phyloP scores from a whole-genome alignment of 2,113 vertebrate genomes.

The Nettapus auritus region DNA sequence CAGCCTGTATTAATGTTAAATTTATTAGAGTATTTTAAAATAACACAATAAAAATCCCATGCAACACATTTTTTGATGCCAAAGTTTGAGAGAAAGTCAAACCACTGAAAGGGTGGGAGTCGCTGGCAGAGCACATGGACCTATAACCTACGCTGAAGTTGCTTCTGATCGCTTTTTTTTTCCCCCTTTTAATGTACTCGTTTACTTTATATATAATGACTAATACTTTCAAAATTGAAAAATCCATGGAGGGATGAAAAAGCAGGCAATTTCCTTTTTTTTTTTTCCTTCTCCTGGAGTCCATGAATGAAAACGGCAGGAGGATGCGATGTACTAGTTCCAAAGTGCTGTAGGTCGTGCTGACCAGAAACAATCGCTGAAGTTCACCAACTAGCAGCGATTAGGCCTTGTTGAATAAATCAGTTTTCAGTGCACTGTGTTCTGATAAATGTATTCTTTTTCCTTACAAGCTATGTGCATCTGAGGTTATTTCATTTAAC shows the following conservation, averaged over 20 bases:
- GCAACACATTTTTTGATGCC: background rate
- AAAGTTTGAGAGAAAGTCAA: constrained; percentile 4
- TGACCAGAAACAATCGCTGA: constrained; percentile 11
- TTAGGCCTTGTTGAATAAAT: constrained; percentile 23
- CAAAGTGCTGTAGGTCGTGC: background rate
- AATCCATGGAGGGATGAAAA: background rate
- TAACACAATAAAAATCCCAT: background rate
- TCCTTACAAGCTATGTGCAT: background rate
- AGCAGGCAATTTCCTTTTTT: background rate
- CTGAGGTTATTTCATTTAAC: background rate
- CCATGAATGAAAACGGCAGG: background rate
- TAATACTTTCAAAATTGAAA: background rate
- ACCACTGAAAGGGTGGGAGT: background rate
- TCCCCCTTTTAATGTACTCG: background rate
- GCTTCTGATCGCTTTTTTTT: background rate
- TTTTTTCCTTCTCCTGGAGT: background rate
- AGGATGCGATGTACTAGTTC: background rate
- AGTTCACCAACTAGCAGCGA: background rate
- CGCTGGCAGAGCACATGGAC: background rate
- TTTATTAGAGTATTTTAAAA: constrained; percentile 15
- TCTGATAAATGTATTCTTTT: background rate
- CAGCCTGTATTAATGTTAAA: background rate
- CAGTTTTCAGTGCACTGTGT: background rate
- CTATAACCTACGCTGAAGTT: background rate
- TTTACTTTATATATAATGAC: background rate